phyloP scores from a whole-genome alignment of 2,888 invertebrate genomes.

The Pyrrhosoma nymphula region DNA sequence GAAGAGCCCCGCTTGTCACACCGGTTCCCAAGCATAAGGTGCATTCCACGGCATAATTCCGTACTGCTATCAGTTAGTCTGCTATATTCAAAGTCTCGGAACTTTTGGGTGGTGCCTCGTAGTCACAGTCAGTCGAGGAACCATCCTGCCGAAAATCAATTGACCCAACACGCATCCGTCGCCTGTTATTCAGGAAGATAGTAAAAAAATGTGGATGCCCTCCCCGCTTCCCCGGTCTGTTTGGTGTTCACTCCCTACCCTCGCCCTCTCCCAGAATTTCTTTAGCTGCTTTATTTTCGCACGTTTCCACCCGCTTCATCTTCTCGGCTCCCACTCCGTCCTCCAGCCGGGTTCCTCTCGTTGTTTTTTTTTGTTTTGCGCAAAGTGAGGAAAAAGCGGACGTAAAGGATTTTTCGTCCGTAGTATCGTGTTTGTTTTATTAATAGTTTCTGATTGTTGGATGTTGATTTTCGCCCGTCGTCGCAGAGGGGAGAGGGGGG shows the following conservation, averaged over 20 bases:
- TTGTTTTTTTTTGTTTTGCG: neutral
- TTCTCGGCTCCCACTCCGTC: neutral
- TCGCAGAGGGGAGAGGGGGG: neutral
- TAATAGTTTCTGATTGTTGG: constrained; percentile 65
- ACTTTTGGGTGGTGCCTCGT: neutral
- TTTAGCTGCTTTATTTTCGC: constrained; percentile 10
- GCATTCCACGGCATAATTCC: no score
- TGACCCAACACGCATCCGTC: neutral
- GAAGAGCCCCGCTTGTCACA: no score
- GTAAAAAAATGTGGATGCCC: neutral
- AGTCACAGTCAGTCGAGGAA: neutral
- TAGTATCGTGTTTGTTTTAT: constrained; percentile 64
- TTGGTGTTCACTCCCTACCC: neutral
- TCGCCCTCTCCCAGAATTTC: neutral
- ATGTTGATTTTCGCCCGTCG: constrained; percentile 56
- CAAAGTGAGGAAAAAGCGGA: constrained; percentile 19
- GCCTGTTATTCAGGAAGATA: neutral
- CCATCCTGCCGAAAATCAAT: constrained; percentile 24
- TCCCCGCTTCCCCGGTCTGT: no score
- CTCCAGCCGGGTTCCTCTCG: neutral
- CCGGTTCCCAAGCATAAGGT: no score
- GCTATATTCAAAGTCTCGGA: no score
- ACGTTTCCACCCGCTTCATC: neutral
- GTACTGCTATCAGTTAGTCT: no score
- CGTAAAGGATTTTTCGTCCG: constrained; percentile 33